These are phyloP conservation scores for Temnothorax unifasciatus DNA, from an alignment of 2,888 invertebrate species.

Conservation along the genomic window DNA sequence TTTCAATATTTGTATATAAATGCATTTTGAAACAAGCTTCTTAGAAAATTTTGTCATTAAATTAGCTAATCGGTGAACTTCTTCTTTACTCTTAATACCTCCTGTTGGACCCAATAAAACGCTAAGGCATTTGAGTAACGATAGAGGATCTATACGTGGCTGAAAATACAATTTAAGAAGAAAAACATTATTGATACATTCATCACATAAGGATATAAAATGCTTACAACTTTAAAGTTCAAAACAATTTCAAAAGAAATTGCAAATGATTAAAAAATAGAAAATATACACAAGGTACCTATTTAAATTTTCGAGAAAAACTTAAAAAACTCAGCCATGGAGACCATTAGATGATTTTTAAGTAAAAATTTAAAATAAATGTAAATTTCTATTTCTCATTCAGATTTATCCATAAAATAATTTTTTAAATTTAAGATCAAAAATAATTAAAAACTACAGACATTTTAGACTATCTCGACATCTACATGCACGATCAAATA, in stretches of 20 bases:
- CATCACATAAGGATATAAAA: slow-evolving; percentile 37
- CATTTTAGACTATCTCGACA: not conserved
- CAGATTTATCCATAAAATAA: not conserved
- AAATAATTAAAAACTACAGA: not conserved
- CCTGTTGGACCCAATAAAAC: slow-evolving; percentile 94
- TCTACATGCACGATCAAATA: too few species aligned
- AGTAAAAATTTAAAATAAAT: not conserved
- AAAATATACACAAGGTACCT: not conserved
- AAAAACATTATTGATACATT: slow-evolving; percentile 13
- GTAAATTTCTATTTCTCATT: slow-evolving; percentile 2
- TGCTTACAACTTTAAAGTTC: slow-evolving; percentile 16
- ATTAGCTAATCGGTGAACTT: slow-evolving; percentile 96
- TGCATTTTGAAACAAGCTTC: slow-evolving; percentile 97
- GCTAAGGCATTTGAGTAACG: slow-evolving; percentile 95
- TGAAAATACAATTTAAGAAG: slow-evolving; percentile 85
- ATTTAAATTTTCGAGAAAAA: not conserved
- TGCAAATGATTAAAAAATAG: not conserved
- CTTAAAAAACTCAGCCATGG: not conserved
- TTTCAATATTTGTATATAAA: slow-evolving; percentile 96
- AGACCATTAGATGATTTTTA: not conserved
- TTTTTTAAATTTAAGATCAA: not conserved
- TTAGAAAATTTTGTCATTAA: slow-evolving; percentile 98
- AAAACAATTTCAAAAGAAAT: not conserved
- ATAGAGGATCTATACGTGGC: slow-evolving; percentile 97
- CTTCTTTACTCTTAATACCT: slow-evolving; percentile 95